Evolutionary conservation across 2,888 invertebrate genomes (phyloP).

Genomic region (Alloplasta piceator): DNA sequence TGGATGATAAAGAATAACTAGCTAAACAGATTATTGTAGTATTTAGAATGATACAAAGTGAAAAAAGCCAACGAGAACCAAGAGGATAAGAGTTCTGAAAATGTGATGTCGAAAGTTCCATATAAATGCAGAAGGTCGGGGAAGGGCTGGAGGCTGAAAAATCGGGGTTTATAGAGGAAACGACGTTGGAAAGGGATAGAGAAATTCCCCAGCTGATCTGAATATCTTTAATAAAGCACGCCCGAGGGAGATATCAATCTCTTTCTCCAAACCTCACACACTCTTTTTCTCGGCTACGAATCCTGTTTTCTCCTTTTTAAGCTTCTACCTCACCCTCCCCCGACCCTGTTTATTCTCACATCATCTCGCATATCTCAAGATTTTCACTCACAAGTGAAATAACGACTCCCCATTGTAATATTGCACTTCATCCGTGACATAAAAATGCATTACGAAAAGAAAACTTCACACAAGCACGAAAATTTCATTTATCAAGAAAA

Average conservation of each 20-base stretch:
- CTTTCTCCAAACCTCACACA: background rate
- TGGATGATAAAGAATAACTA: too few relatives aligned
- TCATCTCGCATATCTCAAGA: background rate
- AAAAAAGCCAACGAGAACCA: too few relatives aligned
- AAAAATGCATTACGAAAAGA: too few relatives aligned
- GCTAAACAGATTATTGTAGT: too few relatives aligned
- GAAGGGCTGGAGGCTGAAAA: constrained; percentile 8
- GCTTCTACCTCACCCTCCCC: background rate
- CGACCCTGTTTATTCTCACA: background rate
- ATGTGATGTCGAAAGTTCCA: too few relatives aligned
- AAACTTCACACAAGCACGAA: too few relatives aligned
- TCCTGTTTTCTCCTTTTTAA: constrained; percentile 7
- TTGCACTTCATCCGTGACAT: too few relatives aligned
- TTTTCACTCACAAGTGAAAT: too few relatives aligned
- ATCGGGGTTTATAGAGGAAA: background rate
- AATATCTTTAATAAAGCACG: constrained; percentile 70
- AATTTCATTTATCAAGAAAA: background rate
- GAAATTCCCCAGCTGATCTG: constrained; percentile 59
- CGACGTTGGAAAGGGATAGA: constrained; percentile 2
- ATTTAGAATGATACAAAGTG: too few relatives aligned
- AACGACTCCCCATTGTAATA: too few relatives aligned
- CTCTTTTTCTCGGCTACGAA: constrained; percentile 1
- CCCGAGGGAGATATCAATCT: constrained; percentile 23
- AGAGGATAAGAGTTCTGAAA: too few relatives aligned
- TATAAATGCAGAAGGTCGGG: background rate